Evolutionary conservation across 1,140 invertebrate genomes (phyloP).

Genomic region (Ephestia elutella): DNA sequence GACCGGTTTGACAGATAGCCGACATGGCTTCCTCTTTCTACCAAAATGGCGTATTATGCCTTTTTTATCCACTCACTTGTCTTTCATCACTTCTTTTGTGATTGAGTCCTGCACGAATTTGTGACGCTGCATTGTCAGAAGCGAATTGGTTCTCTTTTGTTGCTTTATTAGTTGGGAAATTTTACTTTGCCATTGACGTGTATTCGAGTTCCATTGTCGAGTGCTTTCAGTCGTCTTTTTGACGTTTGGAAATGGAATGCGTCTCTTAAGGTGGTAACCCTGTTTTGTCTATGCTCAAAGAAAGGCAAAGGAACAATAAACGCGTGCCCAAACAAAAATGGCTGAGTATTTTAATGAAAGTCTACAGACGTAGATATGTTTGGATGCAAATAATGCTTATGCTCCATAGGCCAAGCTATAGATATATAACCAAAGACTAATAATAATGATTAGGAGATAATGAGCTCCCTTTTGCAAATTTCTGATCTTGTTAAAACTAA

Average conservation of each 20-base stretch:
- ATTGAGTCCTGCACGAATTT: conserved; percentile 61
- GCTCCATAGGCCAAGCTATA: no score
- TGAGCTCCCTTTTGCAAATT: no score
- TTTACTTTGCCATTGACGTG: conserved; percentile 40
- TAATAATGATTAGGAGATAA: no score
- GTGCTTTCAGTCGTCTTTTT: not conserved
- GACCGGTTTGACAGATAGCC: conserved; percentile 71
- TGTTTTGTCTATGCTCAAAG: conserved; percentile 11
- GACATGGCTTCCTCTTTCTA: conserved; percentile 64
- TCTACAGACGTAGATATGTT: not conserved
- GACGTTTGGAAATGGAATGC: not conserved
- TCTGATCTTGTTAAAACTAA: no score
- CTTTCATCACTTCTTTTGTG: conserved; percentile 69
- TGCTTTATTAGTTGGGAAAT: conserved; percentile 49
- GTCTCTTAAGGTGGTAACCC: conserved; percentile 4
- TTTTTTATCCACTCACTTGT: conserved; percentile 66
- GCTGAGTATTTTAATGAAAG: conserved; percentile 13
- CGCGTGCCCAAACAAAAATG: conserved; percentile 15
- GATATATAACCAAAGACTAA: no score
- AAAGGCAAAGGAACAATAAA: conserved; percentile 11
- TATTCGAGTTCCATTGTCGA: conserved; percentile 33
- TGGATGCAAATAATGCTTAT: no score
- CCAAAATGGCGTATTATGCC: conserved; percentile 67
- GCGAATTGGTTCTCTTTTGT: conserved; percentile 57
- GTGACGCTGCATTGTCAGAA: conserved; percentile 59